Evolutionary conservation across 1,140 invertebrate genomes (phyloP).

Genomic region (Drosophila arawakana): DNA sequence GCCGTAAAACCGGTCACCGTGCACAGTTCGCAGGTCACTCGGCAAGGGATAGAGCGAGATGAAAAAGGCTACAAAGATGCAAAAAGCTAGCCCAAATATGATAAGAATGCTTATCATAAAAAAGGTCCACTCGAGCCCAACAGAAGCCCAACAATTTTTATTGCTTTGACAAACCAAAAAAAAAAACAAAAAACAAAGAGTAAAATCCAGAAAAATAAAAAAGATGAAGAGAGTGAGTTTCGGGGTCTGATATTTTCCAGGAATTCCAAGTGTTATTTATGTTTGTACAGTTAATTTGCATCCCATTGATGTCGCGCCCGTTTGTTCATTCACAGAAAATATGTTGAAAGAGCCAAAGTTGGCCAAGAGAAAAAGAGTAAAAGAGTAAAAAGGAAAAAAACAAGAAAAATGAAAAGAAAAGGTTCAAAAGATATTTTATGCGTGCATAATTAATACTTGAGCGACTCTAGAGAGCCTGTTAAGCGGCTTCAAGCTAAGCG

Average conservation of each 20-base stretch:
- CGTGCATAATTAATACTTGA: slow-evolving; percentile 81
- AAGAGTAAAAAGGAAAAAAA: no score
- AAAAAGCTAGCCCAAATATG: slow-evolving; percentile 25
- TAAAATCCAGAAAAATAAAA: background rate
- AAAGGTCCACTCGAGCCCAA: slow-evolving; percentile 32
- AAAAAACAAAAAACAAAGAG: background rate
- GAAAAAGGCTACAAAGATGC: slow-evolving; percentile 41
- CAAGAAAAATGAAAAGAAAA: slow-evolving; percentile 31
- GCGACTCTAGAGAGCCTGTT: slow-evolving; percentile 32
- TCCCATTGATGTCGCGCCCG: slow-evolving; percentile 74
- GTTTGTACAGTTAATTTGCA: slow-evolving; percentile 83
- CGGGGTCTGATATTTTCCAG: slow-evolving; percentile 52
- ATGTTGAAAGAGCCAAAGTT: slow-evolving; percentile 46
- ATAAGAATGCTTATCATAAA: slow-evolving; percentile 57
- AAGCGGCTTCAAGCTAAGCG: slow-evolving; percentile 60
- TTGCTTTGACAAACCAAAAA: slow-evolving; percentile 69
- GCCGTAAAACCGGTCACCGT: slow-evolving; percentile 55
- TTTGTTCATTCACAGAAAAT: slow-evolving; percentile 54
- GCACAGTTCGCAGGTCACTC: slow-evolving; percentile 8
- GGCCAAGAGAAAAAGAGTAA: background rate
- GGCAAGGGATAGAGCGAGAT: background rate
- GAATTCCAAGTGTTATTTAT: slow-evolving; percentile 82
- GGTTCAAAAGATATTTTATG: slow-evolving; percentile 82
- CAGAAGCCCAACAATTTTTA: slow-evolving; percentile 76
- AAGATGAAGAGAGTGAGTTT: background rate